phyloP scores from a whole-genome alignment of 2,797 vertebrate species.

The Megalops cyprinoides region DNA sequence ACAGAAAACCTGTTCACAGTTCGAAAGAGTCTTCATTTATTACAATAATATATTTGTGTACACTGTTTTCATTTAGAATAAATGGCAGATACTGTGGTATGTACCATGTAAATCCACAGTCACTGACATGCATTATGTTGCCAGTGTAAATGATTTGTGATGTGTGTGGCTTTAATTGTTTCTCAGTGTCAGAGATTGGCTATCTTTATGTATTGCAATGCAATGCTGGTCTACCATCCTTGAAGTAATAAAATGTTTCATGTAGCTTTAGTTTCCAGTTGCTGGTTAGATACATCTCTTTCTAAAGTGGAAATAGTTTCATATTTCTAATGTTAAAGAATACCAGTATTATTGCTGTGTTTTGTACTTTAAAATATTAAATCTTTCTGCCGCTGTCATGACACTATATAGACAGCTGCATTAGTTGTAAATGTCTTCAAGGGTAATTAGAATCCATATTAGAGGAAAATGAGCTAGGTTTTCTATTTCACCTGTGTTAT shows the following conservation, averaged over 20 bases:
- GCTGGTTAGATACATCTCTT: background rate
- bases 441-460: no score
- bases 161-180: constrained; percentile 3
- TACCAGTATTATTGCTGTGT: background rate
- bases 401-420: background rate
- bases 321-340: no score
- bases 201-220: background rate
- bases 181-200: background rate
- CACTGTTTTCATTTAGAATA: background rate
- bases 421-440: background rate
- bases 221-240: background rate
- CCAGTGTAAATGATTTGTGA: background rate
- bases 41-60: background rate
- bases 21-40: background rate
- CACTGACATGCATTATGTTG: background rate
- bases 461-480: no score
- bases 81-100: background rate
- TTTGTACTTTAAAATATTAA: background rate
- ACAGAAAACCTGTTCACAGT: no score
- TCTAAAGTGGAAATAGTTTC: background rate
- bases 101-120: background rate
- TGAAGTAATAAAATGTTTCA: background rate
- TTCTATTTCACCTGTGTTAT: background rate
- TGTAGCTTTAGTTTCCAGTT: background rate
- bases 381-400: background rate